Evolutionary conservation across 92 coral and sea anemone species (phyloP), one percentile per base, ranked within the genome.

Genomic region (Parazoanthus darwini): DNA sequence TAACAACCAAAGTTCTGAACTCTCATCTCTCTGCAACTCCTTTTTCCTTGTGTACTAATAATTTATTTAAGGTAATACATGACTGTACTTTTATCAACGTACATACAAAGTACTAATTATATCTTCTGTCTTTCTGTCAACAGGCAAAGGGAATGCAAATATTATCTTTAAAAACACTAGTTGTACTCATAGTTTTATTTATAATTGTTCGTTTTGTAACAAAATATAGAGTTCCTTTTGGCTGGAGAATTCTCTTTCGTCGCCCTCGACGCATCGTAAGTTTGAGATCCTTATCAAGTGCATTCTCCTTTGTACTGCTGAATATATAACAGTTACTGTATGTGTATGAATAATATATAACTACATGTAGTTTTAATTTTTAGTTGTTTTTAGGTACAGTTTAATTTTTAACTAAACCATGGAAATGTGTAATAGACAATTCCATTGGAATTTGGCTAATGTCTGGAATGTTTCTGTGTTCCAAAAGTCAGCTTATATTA

Each of bases 281-380:
- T 14, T 84, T 84, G 68, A n/a, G 78, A 44, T 84, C 87, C 15
- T 84, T 84, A 18, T 71, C 87, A 71, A 84, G 79, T 84, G 87
- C 87, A 43, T 84, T 84, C 26, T 84, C 78, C 48, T 84, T 84
- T 44, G 44, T 71, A 39, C 26, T 84, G 70, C 65, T 48, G 51
- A 48, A 29, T 29, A 29, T 29, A 29, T 29, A 29, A 29, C 33
- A 29, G 33, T 29, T 29, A 29, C 33, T 29, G 33, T 29, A 29
- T 29, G 33, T 29, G 33, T 29, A 29, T 29, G 33, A 29, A 29
- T 29, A 29, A 29, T 29, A 29, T 10, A 48, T 84, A n/a, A 71
- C 79, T 10, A 84, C 42, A 39, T 39, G 42, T 39, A 39, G 42
- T 22, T 23, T 42, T 2, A 71, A 68, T 26, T 79, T 79, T 35